Evolutionary conservation across 2,113 vertebrate genomes (phyloP), one percentile per base, ranked within the genome.

Genomic region (Toxotes jaculatrix): DNA sequence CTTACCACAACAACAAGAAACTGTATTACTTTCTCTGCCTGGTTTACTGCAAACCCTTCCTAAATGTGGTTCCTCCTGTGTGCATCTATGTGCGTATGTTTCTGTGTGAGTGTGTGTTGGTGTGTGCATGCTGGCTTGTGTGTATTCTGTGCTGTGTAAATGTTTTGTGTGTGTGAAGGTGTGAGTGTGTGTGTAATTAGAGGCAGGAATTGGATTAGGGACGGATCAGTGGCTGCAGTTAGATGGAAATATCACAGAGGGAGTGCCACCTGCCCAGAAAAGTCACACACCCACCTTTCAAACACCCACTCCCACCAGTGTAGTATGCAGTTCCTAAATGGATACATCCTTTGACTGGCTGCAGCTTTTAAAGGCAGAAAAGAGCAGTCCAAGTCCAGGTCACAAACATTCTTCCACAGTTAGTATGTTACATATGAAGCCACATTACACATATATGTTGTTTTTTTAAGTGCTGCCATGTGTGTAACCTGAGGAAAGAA

Each of bases 141-240:
- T 71, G 79, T 62, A 49, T 71, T 43, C n/a, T 82, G 77, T 74
- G 38, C 43, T 27, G 27, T 27, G 27, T 27, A 79, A 72, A 65
- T 64, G 53, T 80, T 76, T 78, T 27, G 27, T 89, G 71, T 80
- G 64, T 56, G 80, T 65, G 64, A 19, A 21, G 7, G 38, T 51
- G n/a, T 74, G 63, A 27, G 36, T 47, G 70, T 66, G 68, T 83
- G 63, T 85, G 71, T 86, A 88, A 89, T 90, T 89, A 82, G 77
- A 80, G 84, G 65, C 74, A 84, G 72, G 75, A 84, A 93, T 92
- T 88, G 87, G 87, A 91, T 93, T 90, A 91, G 85, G 73, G 73
- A 91, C 14, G 83, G 91, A 88, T 93, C 88, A 89, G 79, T 68
- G 36, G 75, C 34, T 11, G 1, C 78, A 51, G 74, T 85, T 82